Evolutionary conservation across 2,888 invertebrate species (phyloP), one percentile per base, ranked within the genome.

Genomic region (Habroteleia sp.): DNA sequence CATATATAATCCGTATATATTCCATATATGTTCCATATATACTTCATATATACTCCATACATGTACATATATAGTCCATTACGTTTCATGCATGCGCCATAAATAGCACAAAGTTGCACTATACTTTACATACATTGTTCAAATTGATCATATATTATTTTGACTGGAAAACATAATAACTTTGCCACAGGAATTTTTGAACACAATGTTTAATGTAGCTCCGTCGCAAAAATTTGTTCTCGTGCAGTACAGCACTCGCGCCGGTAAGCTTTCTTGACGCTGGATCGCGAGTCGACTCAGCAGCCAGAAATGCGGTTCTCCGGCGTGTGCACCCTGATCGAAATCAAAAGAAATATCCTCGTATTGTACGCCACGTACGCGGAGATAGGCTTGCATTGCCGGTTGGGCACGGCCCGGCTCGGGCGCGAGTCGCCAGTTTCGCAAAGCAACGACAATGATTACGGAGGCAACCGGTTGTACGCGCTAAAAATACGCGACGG

Each of bases 401-500:
- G 31, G 62, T 62, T 46, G 42, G 63, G 69, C 58, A 56, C 37
- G 72, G 52, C 56, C 65, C 72, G 62, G 39, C 66, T 52, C 58
- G 66, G 23, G 54, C 65, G 65, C 63, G 68, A 63, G 60, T 76
- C 68, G 65, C 63, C 56, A 66, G 71, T 74, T 77, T 77, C 68
- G 77, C 73, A 68, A 74, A 77, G 77, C 77, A 75, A 87, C 85
- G 87, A 87, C 87, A 87, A 87, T 87, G 87, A 87, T 87, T 84
- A 80, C 84, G 73, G 79, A 81, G 82, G 84, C 85, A 87, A 87
- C 87, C 87, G 87, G 87, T 87, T 87, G 87, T 83, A 81, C 77
- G 80, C 81, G 83, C 82, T 86, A 85, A 87, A 87, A 87, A 87
- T 77, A 77, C 74, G 62, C 74, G 77, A 77, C 68, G 65, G 60